Evolutionary conservation across 2,888 invertebrate species (phyloP), one percentile per base, ranked within the genome.

Genomic region (Brachyptera risi): DNA sequence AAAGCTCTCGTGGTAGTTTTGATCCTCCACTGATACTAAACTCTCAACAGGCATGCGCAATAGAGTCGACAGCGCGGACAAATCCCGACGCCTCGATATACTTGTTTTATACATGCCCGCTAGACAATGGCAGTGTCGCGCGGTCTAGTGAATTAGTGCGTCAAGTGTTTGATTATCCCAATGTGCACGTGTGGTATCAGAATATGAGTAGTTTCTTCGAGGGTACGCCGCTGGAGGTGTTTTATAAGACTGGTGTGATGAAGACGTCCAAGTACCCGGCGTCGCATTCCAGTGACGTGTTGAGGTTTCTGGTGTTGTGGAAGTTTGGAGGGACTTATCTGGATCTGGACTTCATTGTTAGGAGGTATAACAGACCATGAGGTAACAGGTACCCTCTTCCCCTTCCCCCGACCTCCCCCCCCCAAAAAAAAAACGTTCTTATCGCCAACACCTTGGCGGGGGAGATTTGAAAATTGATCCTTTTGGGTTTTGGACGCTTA

Each of bases 271-370:
- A 69, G 1, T 86, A 82, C 78, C 78, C 81, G 0, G 75, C 75
- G 42, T 80, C 80, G 31, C 85, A 86, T 68, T 81, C 83, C 50
- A 84, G 84, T 49, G 87, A 87, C 69, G 75, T 86, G 1, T 73
- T 88, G n/a, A 75, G 86, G 66, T 85, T 81, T 68, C 68, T 86
- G 47, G 83, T 85, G 0, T 73, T 91, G 3, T 88, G 85, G 80
- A 88, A 86, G 70, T 89, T 80, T 72, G 87, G 89, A 13, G 90
- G 90, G 0, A 83, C 88, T 56, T 90, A 89, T 70, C 72, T 90
- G 58, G 90, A 90, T 68, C 74, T 87, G 66, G 90, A 91, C 71
- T 82, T 88, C 1, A 78, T 90, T 11, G 82, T 89, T 1, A 78
- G 80, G 19, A 72, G 70, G 76, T 77, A 66, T n/a, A n/a, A n/a